phyloP scores from a whole-genome alignment of 1,140 invertebrate genomes.

The Schlechtendalia chinensis region DNA sequence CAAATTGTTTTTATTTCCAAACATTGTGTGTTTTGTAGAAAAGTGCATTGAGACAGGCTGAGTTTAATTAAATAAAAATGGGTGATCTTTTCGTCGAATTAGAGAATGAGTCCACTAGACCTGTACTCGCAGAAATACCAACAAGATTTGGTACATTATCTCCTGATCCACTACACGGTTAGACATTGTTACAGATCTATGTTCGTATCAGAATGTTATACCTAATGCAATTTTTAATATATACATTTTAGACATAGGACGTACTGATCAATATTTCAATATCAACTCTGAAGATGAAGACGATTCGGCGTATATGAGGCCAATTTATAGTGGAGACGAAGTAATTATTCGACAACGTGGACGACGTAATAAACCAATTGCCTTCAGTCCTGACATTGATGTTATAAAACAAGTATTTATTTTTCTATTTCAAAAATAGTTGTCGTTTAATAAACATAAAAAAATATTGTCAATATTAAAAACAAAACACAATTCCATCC shows the following conservation, averaged over 20 bases:
- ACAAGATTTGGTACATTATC: slow-evolving; percentile 52
- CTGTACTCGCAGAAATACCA: slow-evolving; percentile 54
- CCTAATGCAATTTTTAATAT: neutral
- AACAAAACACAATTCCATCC: no score
- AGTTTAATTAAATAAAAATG: no score
- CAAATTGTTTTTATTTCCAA: no score
- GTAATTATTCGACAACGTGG: slow-evolving; percentile 68
- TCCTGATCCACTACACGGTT: slow-evolving; percentile 40
- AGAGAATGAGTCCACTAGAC: slow-evolving; percentile 9
- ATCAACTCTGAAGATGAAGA: no score
- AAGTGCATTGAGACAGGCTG: no score
- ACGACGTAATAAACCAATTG: slow-evolving; percentile 55
- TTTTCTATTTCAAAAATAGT: neutral
- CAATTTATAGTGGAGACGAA: slow-evolving; percentile 68
- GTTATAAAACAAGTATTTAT: slow-evolving; percentile 58
- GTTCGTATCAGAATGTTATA: no score
- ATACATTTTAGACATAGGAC: neutral
- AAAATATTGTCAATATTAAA: neutral
- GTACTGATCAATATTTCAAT: neutral
- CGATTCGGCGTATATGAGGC: slow-evolving; percentile 53
- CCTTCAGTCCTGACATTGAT: slow-evolving; percentile 69
- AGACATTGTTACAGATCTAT: no score
- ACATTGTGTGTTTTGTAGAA: no score
- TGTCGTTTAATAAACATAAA: neutral
- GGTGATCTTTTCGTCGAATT: no score